Base-by-base conservation (phyloP, 2,797 vertebrate species). In the Loris lydekkerianus region DNA sequence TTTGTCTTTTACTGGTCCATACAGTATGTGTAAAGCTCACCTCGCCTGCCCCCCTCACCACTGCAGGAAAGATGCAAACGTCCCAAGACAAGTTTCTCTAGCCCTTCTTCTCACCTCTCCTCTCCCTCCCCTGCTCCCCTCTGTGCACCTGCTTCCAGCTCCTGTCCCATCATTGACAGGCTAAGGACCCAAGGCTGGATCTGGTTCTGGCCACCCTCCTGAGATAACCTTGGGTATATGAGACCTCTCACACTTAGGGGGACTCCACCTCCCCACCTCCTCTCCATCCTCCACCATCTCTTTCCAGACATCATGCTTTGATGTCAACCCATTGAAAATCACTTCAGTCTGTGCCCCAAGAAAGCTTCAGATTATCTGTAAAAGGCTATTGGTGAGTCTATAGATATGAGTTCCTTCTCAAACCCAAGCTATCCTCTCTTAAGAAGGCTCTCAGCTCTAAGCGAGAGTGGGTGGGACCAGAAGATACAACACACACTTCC, bases 381-480 rank as follows among this genome's bases (percentile, higher is more conserved):
- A 75, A 82, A 25, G 40, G 6, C 80, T 84, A 7, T 40, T 46
- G 49, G 60, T 56, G 18, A 89, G 63, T 56, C 2, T 40, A 37
- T 63, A 75, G 34, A 18, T 0, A 43, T 10, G 43, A 6, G 1
- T 43, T 40, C 31, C 70, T 53, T 31, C 80, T 69, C 87, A 78
- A 37, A 93, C n/a, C 67, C 75, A 86, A 89, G 56, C 10, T n/a
- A 25, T 20, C 63, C 40, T 86, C 69, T 61, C 65, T 56, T 43
- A 65, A 37, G 27, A 81, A 94, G 60, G n/a, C 37, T 72, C 49
- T 70, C 13, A 15, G 18, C 31, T 56, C 70, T 53, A 10, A 13
- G 40, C 6, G 70, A 95, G 86, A 34, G 92, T 89, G 61, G 91
- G 96, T 4, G 73, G 86, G 94, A 87, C 81, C 63, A 86, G 85